These are phyloP conservation scores for Achlya flavicornis DNA, from an alignment of 2,888 invertebrate genomes.

Conservation along the genomic window DNA sequence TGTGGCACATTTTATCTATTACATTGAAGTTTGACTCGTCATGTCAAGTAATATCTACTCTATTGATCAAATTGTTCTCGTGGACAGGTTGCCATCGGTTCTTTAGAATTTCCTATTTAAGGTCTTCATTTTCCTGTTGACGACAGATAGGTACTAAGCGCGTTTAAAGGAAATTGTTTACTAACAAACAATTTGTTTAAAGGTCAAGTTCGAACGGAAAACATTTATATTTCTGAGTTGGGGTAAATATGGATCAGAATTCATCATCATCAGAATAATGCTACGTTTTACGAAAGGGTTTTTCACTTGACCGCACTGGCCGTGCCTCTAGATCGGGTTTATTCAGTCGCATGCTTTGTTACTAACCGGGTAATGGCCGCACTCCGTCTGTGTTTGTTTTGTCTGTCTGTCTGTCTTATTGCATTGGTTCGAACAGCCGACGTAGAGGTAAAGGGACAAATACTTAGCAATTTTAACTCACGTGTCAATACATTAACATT, in stretches of 20 bases:
- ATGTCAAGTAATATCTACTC: neutral
- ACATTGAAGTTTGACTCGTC: neutral
- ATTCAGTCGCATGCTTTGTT: neutral
- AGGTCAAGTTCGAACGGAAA: neutral
- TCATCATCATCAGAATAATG: neutral
- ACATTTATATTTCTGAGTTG: neutral
- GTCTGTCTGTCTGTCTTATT: conserved; percentile 6
- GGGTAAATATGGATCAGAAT: too few species aligned
- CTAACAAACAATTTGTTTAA: neutral
- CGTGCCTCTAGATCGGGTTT: neutral
- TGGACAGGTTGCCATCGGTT: neutral
- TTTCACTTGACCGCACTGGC: neutral
- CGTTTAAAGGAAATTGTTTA: neutral
- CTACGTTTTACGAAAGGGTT: neutral
- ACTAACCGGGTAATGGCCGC: conserved; percentile 3
- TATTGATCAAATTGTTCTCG: neutral
- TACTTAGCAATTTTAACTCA: neutral
- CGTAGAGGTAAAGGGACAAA: neutral
- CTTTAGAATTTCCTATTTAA: neutral
- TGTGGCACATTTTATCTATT: conserved; percentile 1
- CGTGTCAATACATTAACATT: neutral
- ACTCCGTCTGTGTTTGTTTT: neutral
- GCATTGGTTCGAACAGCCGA: neutral
- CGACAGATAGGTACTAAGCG: neutral
- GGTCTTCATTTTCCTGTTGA: neutral